Percentiles rank a stretch among this genome's conserved stretches.
phyloP scores from a whole-genome alignment of 53 echinoderm and acorn worm species.

The Holothuria scabra region DNA sequence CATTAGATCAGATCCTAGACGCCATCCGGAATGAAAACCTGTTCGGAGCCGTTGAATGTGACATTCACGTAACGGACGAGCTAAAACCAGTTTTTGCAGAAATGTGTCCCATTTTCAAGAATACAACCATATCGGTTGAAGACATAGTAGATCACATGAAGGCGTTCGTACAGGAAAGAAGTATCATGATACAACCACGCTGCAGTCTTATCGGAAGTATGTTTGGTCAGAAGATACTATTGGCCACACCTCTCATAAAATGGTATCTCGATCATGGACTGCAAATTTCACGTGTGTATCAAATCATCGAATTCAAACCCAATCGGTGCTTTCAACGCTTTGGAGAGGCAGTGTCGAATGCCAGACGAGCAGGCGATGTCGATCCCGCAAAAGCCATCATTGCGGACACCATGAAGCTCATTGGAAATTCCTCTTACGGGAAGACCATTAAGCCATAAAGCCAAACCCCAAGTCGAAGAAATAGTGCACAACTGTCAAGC shows the following conservation, averaged over 20 bases:
- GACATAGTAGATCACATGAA: slow-evolving; percentile 59
- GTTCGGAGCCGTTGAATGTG: slow-evolving; percentile 62
- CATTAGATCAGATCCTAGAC: background rate
- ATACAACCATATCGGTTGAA: slow-evolving; percentile 13
- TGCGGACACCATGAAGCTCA: slow-evolving; percentile 57
- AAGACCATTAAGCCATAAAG: slow-evolving; percentile 59
- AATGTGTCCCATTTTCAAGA: slow-evolving; percentile 66
- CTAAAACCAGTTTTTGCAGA: slow-evolving; percentile 44
- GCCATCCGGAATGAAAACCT: slow-evolving; percentile 36
- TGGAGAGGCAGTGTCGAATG: slow-evolving; percentile 21
- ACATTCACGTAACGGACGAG: slow-evolving; percentile 51
- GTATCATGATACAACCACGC: slow-evolving; percentile 29
- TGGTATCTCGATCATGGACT: too few relatives aligned
- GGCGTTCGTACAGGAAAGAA: slow-evolving; percentile 8
- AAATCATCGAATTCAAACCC: slow-evolving; percentile 10
- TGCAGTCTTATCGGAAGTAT: slow-evolving; percentile 51
- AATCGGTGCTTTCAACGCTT: background rate
- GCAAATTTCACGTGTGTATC: slow-evolving; percentile 18
- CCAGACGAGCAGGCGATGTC: slow-evolving; percentile 39
- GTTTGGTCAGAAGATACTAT: slow-evolving; percentile 48
- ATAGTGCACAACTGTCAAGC: too few relatives aligned
- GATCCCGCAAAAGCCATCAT: slow-evolving; percentile 51
- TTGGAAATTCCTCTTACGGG: slow-evolving; percentile 66
- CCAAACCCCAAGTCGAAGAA: background rate
- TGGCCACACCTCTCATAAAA: background rate